Percentiles rank a stretch among this genome's conserved stretches.
These are phyloP conservation scores for Eilema griseolum DNA, from an alignment of 2,888 invertebrate genomes.

Conservation along the genomic window DNA sequence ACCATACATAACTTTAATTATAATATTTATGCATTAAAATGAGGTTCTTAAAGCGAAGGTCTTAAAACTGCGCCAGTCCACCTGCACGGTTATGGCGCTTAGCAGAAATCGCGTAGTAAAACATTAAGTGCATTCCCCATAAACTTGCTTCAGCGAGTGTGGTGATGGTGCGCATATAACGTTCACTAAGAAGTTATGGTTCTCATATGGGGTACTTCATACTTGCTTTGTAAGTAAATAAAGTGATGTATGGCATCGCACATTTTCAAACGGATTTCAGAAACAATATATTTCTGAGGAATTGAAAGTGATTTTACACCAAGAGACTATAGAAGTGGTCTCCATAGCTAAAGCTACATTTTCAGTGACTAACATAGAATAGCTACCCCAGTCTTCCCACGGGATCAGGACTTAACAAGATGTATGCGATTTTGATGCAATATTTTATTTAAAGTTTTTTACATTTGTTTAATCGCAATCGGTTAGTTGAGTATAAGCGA, in stretches of 20 bases:
- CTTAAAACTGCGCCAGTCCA: conserved; percentile 14
- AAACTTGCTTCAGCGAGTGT: conserved; percentile 28
- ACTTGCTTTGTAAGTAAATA: conserved; percentile 18
- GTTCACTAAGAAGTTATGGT: conserved; percentile 7
- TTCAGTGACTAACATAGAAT: no score
- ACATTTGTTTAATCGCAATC: no score
- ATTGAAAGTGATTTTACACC: not conserved
- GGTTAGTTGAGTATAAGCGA: no score
- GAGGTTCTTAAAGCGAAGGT: conserved; percentile 11
- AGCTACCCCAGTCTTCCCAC: no score
- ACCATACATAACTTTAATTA: not conserved
- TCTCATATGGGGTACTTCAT: not conserved
- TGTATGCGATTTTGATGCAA: no score
- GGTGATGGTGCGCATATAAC: conserved; percentile 27
- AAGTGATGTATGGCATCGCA: not conserved
- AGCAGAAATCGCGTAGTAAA: conserved; percentile 45
- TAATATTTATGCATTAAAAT: not conserved
- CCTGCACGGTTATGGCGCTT: conserved; percentile 25
- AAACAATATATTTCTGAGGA: conserved; percentile 20
- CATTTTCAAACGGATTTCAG: not conserved
- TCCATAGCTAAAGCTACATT: no score
- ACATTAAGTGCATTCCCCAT: conserved; percentile 48
- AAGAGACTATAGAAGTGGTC: no score
- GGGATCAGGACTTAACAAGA: no score
- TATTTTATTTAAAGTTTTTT: no score